Percentiles rank a stretch among this genome's conserved stretches.
Evolutionary conservation across 92 coral and sea anemone genomes (phyloP).

Genomic region (Palythoa grandis): DNA sequence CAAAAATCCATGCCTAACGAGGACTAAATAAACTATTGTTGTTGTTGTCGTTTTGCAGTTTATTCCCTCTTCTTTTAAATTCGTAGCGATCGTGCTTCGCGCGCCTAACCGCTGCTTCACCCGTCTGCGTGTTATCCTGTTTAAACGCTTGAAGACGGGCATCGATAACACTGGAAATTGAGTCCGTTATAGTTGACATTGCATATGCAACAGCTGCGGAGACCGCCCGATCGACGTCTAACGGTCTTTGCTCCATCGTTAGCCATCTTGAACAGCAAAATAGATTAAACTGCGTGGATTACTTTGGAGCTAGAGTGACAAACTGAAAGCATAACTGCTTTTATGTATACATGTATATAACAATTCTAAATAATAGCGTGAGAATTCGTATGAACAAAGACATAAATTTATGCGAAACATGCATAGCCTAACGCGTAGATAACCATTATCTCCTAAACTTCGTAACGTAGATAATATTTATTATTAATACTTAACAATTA

Average conservation of each 20-base stretch:
- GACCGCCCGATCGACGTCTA: constrained; percentile 26
- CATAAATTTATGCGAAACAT: constrained; percentile 45
- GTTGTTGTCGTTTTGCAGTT: no score
- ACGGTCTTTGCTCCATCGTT: constrained; percentile 29
- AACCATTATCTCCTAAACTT: no score
- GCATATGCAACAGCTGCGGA: constrained; percentile 29
- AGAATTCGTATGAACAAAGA: no score
- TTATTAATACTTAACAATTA: no score
- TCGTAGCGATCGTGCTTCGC: constrained; percentile 34
- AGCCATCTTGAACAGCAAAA: constrained; percentile 28
- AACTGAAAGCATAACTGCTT: no score
- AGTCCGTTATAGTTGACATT: constrained; percentile 39
- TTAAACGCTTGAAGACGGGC: no score
- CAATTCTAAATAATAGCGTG: constrained; percentile 48
- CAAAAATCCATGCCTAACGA: no score
- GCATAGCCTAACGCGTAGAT: constrained; percentile 52
- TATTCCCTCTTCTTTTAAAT: constrained; percentile 20
- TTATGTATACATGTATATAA: constrained; percentile 45
- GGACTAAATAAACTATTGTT: no score
- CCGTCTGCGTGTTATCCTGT: constrained; percentile 22
- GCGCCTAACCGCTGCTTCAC: constrained; percentile 22
- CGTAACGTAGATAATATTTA: no score
- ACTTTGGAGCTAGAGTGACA: no score
- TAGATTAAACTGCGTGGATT: constrained; percentile 45
- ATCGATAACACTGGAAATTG: constrained; percentile 38